Evolutionary conservation across 2,888 invertebrate species (phyloP).

Genomic region (Lasioglossum figueresi): DNA sequence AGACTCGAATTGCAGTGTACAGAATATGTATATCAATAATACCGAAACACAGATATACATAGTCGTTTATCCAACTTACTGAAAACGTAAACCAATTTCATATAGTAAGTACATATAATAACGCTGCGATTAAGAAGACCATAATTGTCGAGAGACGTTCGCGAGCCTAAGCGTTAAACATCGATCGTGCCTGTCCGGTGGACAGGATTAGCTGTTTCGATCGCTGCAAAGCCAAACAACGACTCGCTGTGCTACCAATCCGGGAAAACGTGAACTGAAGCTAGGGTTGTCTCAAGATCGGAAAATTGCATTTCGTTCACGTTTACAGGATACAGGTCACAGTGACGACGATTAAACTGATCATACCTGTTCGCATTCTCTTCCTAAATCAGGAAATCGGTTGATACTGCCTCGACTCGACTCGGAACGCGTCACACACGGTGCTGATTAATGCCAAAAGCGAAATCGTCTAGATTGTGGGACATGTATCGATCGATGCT

Average conservation of each 20-base stretch:
- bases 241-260: background rate
- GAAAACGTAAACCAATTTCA: background rate
- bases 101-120: background rate
- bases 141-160: background rate
- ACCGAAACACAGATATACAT: background rate
- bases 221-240: conserved; percentile 10
- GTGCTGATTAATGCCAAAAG: background rate
- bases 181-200: background rate
- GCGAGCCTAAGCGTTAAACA: conserved; percentile 9
- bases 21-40: background rate
- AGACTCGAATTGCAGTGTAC: conserved; percentile 1
- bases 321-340: background rate
- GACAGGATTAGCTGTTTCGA: background rate
- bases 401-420: background rate
- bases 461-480: background rate
- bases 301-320: background rate
- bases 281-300: background rate
- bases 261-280: background rate
- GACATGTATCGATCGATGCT: background rate
- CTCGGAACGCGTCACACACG: background rate
- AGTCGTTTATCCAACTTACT: background rate
- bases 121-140: conserved; percentile 36
- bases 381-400: background rate
- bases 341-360: background rate
- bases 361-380: background rate